These are phyloP conservation scores for Aurelia sp. DNA, from an alignment of 30 jellyfish, hydroid and myxozoan genomes.

Conservation along the genomic window DNA sequence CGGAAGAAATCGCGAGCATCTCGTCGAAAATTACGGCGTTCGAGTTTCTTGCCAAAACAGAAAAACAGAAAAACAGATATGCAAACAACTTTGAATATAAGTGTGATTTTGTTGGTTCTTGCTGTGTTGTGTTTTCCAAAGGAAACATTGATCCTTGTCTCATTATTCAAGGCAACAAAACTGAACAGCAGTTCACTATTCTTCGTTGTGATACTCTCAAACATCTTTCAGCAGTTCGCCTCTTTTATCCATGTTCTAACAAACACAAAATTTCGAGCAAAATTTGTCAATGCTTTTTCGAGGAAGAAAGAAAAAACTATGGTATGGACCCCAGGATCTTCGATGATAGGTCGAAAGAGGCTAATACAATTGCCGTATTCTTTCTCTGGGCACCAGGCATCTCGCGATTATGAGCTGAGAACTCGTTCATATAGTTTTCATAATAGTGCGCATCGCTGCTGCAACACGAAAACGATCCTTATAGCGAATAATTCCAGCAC, in stretches of 20 bases:
- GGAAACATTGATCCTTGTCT: neutral
- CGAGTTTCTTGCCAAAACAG: neutral
- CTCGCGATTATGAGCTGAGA: too few relatives aligned
- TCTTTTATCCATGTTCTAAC: slow-evolving; percentile 34
- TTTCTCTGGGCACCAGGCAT: too few relatives aligned
- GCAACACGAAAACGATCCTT: too few relatives aligned
- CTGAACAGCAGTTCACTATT: neutral
- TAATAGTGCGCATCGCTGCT: too few relatives aligned
- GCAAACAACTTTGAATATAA: slow-evolving; percentile 7
- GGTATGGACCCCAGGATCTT: neutral
- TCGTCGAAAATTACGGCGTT: neutral
- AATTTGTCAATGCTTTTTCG: neutral
- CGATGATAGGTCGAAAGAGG: too few relatives aligned
- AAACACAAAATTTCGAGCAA: slow-evolving; percentile 29
- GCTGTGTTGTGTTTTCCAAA: slow-evolving; percentile 4
- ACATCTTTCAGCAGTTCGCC: slow-evolving; percentile 32
- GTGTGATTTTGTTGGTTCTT: neutral
- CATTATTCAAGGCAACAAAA: neutral
- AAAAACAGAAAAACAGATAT: slow-evolving; percentile 1
- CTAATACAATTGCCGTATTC: too few relatives aligned
- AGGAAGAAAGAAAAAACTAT: neutral
- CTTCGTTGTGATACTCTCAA: slow-evolving; percentile 18
- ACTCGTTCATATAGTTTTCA: too few relatives aligned
- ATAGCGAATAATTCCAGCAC: too few relatives aligned
- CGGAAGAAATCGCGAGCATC: neutral